phyloP scores from a whole-genome alignment of 64 coral and sea anemone genomes.

The Pachyseris speciosa region DNA sequence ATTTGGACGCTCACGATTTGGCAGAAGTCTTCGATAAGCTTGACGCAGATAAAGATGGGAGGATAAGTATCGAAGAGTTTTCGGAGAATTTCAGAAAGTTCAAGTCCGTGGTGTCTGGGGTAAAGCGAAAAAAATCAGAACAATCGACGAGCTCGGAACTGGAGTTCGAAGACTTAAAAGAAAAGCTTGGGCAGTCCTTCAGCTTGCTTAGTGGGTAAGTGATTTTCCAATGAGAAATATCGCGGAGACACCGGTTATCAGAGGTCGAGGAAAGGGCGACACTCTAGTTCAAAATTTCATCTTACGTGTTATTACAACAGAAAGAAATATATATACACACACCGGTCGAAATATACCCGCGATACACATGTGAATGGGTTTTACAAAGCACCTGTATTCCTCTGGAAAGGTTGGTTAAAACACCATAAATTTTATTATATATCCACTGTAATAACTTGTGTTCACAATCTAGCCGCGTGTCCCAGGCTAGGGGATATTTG shows the following conservation, averaged over 20 bases:
- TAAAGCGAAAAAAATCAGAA: constrained; percentile 72
- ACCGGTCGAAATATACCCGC: neutral
- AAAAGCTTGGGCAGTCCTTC: constrained; percentile 73
- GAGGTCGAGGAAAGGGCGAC: neutral
- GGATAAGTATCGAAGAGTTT: constrained; percentile 98
- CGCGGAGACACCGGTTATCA: neutral
- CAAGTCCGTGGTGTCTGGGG: constrained; percentile 82
- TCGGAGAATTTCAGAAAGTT: constrained; percentile 99
- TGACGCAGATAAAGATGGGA: constrained; percentile 89
- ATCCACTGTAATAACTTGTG: neutral
- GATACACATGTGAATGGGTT: neutral
- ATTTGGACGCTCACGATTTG: constrained; percentile 90
- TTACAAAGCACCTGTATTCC: neutral
- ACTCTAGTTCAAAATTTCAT: neutral
- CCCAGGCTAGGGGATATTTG: neutral
- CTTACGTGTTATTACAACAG: constrained; percentile 32
- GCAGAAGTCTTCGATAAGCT: constrained; percentile 91
- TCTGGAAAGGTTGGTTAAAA: neutral
- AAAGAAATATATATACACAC: neutral
- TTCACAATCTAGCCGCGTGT: neutral
- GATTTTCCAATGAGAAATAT: neutral
- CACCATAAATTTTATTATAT: neutral
- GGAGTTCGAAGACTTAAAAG: constrained; percentile 74
- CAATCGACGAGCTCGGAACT: constrained; percentile 47
- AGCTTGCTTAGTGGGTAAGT: constrained; percentile 79